phyloP scores from a whole-genome alignment of 2,113 vertebrate genomes.

The Onychostruthus taczanowskii region DNA sequence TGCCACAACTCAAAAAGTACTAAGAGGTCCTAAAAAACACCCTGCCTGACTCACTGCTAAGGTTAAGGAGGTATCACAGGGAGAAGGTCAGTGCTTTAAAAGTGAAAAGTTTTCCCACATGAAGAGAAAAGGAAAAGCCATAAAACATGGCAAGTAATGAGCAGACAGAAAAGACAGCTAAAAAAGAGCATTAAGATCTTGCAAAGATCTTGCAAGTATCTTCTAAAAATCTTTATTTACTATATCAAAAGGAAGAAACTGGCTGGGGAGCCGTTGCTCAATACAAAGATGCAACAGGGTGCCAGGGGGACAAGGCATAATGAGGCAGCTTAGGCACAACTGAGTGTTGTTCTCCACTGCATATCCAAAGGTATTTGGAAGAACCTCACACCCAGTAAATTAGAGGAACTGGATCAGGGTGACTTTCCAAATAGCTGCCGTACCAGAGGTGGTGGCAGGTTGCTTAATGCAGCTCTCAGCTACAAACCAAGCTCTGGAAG shows the following conservation, averaged over 20 bases:
- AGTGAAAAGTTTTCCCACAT: conserved; percentile 20
- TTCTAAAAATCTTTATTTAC: background rate
- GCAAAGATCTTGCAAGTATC: background rate
- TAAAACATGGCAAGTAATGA: background rate
- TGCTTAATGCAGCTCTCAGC: background rate
- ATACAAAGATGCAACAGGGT: background rate
- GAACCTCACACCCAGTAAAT: background rate
- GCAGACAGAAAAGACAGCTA: background rate
- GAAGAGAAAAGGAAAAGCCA: background rate
- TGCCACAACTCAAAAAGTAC: conserved; percentile 13
- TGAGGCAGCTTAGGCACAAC: background rate
- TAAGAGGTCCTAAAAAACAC: conserved; percentile 28
- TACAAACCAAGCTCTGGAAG: background rate
- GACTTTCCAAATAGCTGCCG: background rate
- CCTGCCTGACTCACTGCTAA: conserved; percentile 14
- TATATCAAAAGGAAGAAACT: background rate
- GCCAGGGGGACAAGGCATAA: background rate
- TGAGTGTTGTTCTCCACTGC: background rate
- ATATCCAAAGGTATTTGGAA: background rate
- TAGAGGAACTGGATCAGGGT: background rate
- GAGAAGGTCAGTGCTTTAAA: conserved; percentile 25
- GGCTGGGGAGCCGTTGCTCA: background rate
- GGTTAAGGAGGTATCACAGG: conserved; percentile 38
- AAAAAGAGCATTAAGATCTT: background rate
- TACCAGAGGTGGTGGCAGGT: background rate